Evolutionary conservation across 2,113 vertebrate species (phyloP), one percentile per base, ranked within the genome.

Genomic region (Plectropomus leopardus): DNA sequence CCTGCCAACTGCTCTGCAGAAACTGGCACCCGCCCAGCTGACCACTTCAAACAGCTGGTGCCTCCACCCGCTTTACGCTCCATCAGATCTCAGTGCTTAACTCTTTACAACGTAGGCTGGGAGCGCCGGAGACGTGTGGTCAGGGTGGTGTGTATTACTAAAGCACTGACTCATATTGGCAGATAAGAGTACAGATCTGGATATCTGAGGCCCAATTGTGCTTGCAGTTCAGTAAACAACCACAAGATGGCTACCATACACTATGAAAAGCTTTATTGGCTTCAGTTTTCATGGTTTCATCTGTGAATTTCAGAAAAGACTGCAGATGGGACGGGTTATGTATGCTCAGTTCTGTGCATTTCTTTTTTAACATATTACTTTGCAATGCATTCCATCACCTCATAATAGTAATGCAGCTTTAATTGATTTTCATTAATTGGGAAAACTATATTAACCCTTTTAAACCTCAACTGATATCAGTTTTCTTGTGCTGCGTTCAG

Each of bases 211-310:
- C 5, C 7, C 4, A 21, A 28, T 7, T n/a, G 2, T 19, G 7
- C 21, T 1, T 86, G 89, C 48, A 86, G 50, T 86, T 88, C 51
- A 63, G 16, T 4, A 44, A 28, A 53, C 48, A 5, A 23, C 86
- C 94, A 92, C 66, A 19, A 92, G 92, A 78, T 91, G 94, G 92
- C 55, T 15, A 24, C 26, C 54, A 47, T 78, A 59, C n/a, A 21
- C 53, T 32, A 76, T 48, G 5, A 17, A n/a, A 0, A 19, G 13
- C 21, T 70, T 16, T 21, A 10, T 4, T 34, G 11, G 2, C 5
- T 5, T 16, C 1, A 5, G 10, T 40, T 44, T 1, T 21, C 9
- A 74, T 15, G 4, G 4, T 30, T 15, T 67, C 11, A 5, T 67
- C 42, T 7, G 2, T 50, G 19, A 32, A 17, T 14, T 30, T 1